Evolutionary conservation across 2,797 vertebrate species (phyloP).

Genomic region (Champsocephalus gunnari): DNA sequence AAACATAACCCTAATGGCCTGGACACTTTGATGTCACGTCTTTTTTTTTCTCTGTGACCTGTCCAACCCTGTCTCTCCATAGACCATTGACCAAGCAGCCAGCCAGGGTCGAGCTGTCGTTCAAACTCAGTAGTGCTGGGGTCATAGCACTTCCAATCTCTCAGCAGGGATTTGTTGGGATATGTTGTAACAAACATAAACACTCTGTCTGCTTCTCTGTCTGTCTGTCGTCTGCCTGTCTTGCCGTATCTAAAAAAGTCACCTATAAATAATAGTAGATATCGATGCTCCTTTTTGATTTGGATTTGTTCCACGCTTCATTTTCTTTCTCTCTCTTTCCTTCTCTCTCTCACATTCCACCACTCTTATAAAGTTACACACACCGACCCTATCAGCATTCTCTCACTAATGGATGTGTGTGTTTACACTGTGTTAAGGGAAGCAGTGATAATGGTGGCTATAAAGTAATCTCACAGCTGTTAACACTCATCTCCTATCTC

Average conservation of each 20-base stretch:
- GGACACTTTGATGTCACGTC: constrained; percentile 53
- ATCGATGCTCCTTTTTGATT: constrained; percentile 9
- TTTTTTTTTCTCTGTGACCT: constrained; percentile 57
- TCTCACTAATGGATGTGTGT: constrained; percentile 66
- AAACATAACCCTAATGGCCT: constrained; percentile 58
- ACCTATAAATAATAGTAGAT: constrained; percentile 12
- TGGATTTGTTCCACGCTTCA: constrained; percentile 22
- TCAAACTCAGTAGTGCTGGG: constrained; percentile 47
- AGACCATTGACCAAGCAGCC: constrained; percentile 24
- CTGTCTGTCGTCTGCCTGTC: constrained; percentile 33
- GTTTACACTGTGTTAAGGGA: constrained; percentile 64
- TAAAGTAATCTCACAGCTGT: constrained; percentile 70
- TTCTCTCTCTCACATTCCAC: constrained; percentile 13
- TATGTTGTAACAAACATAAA: constrained; percentile 44
- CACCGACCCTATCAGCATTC: constrained; percentile 43
- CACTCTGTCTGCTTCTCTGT: constrained; percentile 42
- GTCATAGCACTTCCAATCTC: constrained; percentile 44
- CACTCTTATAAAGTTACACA: constrained; percentile 33
- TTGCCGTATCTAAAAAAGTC: too few relatives aligned
- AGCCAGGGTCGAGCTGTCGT: constrained; percentile 55
- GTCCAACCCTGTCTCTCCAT: constrained; percentile 28
- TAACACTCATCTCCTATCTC: constrained; percentile 62
- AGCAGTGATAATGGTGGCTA: constrained; percentile 66
- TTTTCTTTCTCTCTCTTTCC: not conserved
- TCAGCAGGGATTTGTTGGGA: constrained; percentile 54